These are phyloP conservation scores for Aelia acuminata DNA, from an alignment of 2,888 invertebrate species.

Conservation along the genomic window DNA sequence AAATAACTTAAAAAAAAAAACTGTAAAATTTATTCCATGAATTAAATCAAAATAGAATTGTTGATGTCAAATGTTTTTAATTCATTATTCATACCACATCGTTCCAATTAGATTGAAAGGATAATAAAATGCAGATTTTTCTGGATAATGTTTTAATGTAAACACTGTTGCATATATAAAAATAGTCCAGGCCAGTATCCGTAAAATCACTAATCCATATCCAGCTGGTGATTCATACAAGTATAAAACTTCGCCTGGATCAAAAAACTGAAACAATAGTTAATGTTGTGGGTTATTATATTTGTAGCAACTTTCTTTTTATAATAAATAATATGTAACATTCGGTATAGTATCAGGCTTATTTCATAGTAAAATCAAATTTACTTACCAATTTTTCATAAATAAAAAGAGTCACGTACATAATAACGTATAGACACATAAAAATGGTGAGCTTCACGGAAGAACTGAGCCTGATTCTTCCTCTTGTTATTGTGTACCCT, in stretches of 20 bases:
- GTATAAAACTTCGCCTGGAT: constrained; percentile 91
- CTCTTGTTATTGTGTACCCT: constrained; percentile 92
- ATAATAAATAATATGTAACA: no score
- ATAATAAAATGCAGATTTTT: constrained; percentile 86
- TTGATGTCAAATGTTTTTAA: not conserved
- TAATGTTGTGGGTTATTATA: no score
- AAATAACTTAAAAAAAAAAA: no score
- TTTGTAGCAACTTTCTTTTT: no score
- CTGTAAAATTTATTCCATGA: no score
- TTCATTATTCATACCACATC: constrained; percentile 75
- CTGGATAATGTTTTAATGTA: constrained; percentile 86
- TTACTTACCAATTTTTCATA: constrained; percentile 81
- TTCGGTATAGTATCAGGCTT: no score
- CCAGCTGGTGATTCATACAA: constrained; percentile 93
- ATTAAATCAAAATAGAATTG: not conserved
- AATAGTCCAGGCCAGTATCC: constrained; percentile 86
- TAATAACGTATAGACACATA: constrained; percentile 81
- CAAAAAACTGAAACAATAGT: constrained; percentile 79
- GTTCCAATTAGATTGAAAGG: constrained; percentile 87
- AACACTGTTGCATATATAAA: constrained; percentile 80
- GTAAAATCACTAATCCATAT: constrained; percentile 82
- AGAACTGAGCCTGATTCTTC: constrained; percentile 80
- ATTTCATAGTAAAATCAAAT: no score
- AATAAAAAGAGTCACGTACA: constrained; percentile 82
- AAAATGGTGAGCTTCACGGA: constrained; percentile 85